Conservation (phyloP, 2,888 invertebrate genomes). For the Nephrotoma flavescens region DNA sequence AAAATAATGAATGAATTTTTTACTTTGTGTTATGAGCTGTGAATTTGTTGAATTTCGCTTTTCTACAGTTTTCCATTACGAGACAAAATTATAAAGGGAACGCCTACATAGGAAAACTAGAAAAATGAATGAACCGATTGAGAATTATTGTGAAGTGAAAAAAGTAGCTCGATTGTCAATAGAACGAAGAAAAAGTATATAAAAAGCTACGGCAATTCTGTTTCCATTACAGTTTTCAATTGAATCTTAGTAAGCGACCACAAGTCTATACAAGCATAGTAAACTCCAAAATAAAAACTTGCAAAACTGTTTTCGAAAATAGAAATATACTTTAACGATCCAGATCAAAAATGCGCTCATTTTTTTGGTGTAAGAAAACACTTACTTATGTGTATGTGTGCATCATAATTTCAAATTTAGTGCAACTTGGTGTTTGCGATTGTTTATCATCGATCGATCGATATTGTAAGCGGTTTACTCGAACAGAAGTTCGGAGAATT, state of each 20-base stretch:
- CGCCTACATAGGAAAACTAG: neutral
- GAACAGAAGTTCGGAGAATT: neutral
- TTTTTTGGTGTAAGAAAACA: neutral
- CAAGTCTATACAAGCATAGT: neutral
- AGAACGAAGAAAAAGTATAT: neutral
- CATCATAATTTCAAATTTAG: neutral
- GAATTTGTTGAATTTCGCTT: neutral
- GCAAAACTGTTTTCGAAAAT: neutral
- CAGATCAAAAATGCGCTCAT: neutral
- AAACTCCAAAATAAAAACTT: neutral
- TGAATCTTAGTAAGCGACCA: neutral
- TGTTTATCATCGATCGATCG: neutral
- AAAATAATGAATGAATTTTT: too few species aligned
- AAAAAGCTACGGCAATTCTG: neutral
- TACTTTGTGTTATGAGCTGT: neutral
- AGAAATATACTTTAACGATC: neutral
- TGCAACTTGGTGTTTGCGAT: neutral
- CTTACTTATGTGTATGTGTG: neutral
- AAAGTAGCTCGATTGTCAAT: neutral
- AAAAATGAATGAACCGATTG: neutral
- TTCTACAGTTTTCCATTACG: neutral
- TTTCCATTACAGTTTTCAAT: neutral
- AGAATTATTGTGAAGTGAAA: neutral
- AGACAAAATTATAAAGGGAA: neutral
- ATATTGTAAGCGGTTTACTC: neutral